Base-by-base conservation (phyloP, 1,140 invertebrate genomes). In the Galleria mellonella region DNA sequence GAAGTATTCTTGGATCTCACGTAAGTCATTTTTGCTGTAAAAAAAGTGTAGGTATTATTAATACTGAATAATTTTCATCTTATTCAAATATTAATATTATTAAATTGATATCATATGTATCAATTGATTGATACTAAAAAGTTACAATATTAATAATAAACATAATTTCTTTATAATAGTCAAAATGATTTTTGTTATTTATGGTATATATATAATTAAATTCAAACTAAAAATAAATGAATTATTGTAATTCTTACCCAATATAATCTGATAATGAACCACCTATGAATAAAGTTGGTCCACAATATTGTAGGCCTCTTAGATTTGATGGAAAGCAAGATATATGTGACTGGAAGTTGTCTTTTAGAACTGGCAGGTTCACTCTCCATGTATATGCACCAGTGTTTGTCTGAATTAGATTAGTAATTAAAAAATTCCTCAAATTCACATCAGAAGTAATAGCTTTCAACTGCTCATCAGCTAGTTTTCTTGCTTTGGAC, bases 231-330 rank as follows among this genome's bases (percentile, higher is more conserved):
- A n/a, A n/a, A n/a, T n/a, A n/a, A n/a, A n/a, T n/a, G n/a, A n/a
- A n/a, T n/a, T n/a, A n/a, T 3, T 23, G 17, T 23, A 37, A 37
- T 17, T 31, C 82, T 87, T 87, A 94, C 92, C 87, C 89, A 54
- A 97, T 89, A 72, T 93, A 96, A 71, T 92, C 89, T 9, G 96
- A 97, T 3, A 91, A 86, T 11, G 78, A 88, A 42, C 97, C 96
- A 43, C 90, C 94, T 52, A 98, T 89, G 74, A 98, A 98, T 0
- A 96, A 73, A 5, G 93, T 92, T 9, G 92, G 91, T 14, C 92
- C 92, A 32, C 83, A 61, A 64, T 90, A 97, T 32, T 84, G 76
- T 15, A 87, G 72, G 0, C 77, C 71, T 23, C 72, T 70, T 4
- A 89, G 45, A 35, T 82, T 64, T 0, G 69, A 39, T 5, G 90